Conservation (phyloP, 2,113 vertebrate genomes). For the Falcunculus frontatus region DNA sequence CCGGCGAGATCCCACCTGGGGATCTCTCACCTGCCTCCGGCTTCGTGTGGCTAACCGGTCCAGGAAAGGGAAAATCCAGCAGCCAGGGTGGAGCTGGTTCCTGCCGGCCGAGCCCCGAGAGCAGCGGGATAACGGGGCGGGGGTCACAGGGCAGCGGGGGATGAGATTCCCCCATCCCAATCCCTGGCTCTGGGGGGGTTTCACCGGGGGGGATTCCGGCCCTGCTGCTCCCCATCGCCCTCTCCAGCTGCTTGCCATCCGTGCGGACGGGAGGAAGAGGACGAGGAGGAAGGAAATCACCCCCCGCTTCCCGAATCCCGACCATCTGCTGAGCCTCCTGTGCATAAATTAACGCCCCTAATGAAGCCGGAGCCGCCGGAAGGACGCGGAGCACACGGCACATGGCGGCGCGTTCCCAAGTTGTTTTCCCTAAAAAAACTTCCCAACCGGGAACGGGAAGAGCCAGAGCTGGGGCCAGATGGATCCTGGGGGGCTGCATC, state of each 20-base stretch:
- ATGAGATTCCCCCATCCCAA: too few species aligned
- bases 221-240: not conserved
- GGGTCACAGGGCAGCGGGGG: not conserved
- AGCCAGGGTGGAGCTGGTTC: not conserved
- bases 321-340: not conserved
- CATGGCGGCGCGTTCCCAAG: not conserved
- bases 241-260: not conserved
- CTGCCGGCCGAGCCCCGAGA: fast-evolving
- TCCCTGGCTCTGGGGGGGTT: not conserved
- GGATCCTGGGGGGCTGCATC: not conserved
- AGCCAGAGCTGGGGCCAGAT: not conserved
- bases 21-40: not conserved
- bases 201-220: not conserved
- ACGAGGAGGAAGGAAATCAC: not conserved
- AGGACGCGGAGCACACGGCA: not conserved
- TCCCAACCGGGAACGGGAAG: not conserved
- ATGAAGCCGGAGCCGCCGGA: not conserved
- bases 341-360: not conserved
- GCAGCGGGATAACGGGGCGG: not conserved
- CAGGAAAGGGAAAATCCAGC: not conserved
- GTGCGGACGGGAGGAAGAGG: not conserved
- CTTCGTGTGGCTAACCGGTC: not conserved
- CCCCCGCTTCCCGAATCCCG: not conserved
- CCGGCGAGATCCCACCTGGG: not conserved
- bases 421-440: not conserved